Conservation (phyloP, 2,113 vertebrate genomes). For the Oryctolagus cuniculus region mOryCun1.1 NC_091439.1:67717001-67717500, state of each 20-base stretch:
- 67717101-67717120: constrained; percentile 1
- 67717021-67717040: background rate
- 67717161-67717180: background rate
- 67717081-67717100: background rate
- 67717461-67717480: background rate
- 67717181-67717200: background rate
- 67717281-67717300: background rate
- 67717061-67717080: constrained; percentile 5
- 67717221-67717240: constrained; percentile 3
- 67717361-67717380: background rate
- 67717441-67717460: background rate
- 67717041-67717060: background rate
- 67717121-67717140: constrained; percentile 68
- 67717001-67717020: background rate
- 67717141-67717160: constrained; percentile 22
- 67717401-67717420: background rate
- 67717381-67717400: background rate
- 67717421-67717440: background rate
- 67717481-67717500: background rate
- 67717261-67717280: background rate
- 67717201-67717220: constrained; percentile 39
- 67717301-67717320: background rate
- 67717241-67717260: background rate
- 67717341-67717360: background rate
- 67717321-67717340: constrained; percentile 1